Base-by-base conservation (phyloP, 2,113 vertebrate genomes). In the Aegotheles bennettii region DNA sequence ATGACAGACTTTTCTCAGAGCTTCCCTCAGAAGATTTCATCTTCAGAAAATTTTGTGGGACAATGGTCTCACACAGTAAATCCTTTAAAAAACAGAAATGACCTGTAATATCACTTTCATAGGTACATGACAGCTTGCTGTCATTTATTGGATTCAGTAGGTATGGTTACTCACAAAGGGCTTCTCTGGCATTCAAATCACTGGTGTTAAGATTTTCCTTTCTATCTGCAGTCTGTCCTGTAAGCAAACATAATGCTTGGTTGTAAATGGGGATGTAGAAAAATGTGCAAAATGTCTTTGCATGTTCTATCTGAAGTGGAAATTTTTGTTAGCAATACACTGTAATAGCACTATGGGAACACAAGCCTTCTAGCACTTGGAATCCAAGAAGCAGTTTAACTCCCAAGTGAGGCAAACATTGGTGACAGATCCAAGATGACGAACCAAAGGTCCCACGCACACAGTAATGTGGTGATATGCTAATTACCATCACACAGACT, bases 381-480 rank as follows among this genome's bases (percentile, higher is more conserved):
- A 81, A 61, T 20, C 54, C 42, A 31, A 63, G 28, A 12, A 33
- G 35, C 14, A 80, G 20, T 74, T 67, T 31, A 14, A 16, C 53
- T 68, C 68, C 15, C 67, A 47, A 40, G 20, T 11, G 14, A 74
- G 10, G 31, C 16, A 25, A 60, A 20, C 11, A 31, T 21, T 43
- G 28, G 19, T n/a, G 51, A 59, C 13, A 59, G 57, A 59, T 26
- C 23, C n/a, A 63, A 43, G 50, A 71, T 50, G 16, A 43, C 1
- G 6, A 70, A 19, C 3, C n/a, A 65, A 45, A 59, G 67, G 53
- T 51, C 28, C 7, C 11, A 25, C 1, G 25, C 35, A 31, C 16
- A 2, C 16, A 10, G 23, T 10, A 54, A 36, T 1, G 13, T 1
- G 2, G 48, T 42, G 56, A 36, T 25, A 45, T 3, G 29, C 29